phyloP scores from a whole-genome alignment of 2,797 vertebrate genomes.

The Borostomias antarcticus region DNA sequence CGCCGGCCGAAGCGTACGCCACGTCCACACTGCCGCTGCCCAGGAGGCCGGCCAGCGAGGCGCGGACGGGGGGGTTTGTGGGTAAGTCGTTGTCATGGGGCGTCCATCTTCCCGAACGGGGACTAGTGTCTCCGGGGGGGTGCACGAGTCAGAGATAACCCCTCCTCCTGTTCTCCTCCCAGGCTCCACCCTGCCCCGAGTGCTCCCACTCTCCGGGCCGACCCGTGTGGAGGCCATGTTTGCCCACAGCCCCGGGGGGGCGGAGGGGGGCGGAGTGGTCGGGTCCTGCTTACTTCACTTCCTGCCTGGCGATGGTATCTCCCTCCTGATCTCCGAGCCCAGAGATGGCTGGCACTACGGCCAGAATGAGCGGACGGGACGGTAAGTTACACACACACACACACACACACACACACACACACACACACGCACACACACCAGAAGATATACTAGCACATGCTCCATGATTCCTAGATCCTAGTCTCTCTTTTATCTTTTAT shows the following conservation, averaged over 20 bases:
- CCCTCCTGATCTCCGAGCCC: slow-evolving; percentile 82
- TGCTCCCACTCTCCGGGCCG: slow-evolving; percentile 72
- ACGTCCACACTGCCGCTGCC: slow-evolving; percentile 84
- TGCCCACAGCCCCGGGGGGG: slow-evolving; percentile 67
- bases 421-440: neutral
- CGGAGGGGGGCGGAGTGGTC: slow-evolving; percentile 55
- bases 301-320: slow-evolving; percentile 76
- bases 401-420: neutral
- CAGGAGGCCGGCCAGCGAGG: slow-evolving; percentile 75
- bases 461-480: too few relatives aligned
- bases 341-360: slow-evolving; percentile 87
- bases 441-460: too few relatives aligned
- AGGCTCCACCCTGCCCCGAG: slow-evolving; percentile 80
- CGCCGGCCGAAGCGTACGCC: slow-evolving; percentile 70
- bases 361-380: slow-evolving; percentile 81
- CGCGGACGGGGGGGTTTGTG: slow-evolving; percentile 74
- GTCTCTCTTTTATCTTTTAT: too few relatives aligned
- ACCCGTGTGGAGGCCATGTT: slow-evolving; percentile 79
- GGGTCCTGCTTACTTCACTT: slow-evolving; percentile 80
- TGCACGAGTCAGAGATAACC: too few relatives aligned
- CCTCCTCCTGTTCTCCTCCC: neutral
- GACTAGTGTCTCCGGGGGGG: too few relatives aligned
- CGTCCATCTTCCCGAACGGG: too few relatives aligned
- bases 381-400: slow-evolving; percentile 56
- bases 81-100: too few relatives aligned